These are phyloP conservation scores for Halcyon leucocephala DNA, from an alignment of 2,797 vertebrate genomes.

Conservation along the genomic window DNA sequence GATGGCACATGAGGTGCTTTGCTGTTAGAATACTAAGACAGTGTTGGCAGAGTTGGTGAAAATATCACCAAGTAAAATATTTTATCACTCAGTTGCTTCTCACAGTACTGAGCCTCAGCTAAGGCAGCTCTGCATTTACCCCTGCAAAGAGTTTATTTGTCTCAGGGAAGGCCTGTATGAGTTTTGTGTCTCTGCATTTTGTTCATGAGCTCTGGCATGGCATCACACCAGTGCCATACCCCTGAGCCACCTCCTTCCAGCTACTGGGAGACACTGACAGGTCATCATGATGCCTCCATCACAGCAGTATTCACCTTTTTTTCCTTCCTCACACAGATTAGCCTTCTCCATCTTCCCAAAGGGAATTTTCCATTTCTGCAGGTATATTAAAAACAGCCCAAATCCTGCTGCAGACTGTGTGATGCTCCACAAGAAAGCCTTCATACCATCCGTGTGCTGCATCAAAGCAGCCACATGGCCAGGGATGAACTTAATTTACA, in stretches of 20 bases:
- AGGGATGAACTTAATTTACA: background rate
- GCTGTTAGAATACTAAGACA: background rate
- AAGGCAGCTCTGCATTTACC: fast-evolving
- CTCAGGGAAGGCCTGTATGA: background rate
- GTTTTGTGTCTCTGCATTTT: background rate
- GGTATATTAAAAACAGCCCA: background rate
- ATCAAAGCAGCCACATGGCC: background rate
- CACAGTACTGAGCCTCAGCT: background rate
- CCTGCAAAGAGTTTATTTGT: background rate
- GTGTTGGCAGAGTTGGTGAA: background rate
- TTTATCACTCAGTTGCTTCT: background rate
- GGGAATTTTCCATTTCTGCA: background rate
- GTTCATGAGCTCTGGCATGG: background rate
- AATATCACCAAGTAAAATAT: background rate
- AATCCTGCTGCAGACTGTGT: background rate
- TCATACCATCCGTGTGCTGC: fast-evolving
- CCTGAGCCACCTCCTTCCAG: background rate
- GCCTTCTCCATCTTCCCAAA: background rate
- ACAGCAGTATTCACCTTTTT: background rate
- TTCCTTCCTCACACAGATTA: background rate
- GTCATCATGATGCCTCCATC: background rate
- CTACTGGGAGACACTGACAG: background rate
- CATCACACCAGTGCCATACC: background rate
- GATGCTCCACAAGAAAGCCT: background rate
- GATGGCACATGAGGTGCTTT: background rate